Percentiles rank a stretch among this genome's conserved stretches.
phyloP scores from a whole-genome alignment of 2,797 vertebrate species.

The Syndactyla subalaris region DNA sequence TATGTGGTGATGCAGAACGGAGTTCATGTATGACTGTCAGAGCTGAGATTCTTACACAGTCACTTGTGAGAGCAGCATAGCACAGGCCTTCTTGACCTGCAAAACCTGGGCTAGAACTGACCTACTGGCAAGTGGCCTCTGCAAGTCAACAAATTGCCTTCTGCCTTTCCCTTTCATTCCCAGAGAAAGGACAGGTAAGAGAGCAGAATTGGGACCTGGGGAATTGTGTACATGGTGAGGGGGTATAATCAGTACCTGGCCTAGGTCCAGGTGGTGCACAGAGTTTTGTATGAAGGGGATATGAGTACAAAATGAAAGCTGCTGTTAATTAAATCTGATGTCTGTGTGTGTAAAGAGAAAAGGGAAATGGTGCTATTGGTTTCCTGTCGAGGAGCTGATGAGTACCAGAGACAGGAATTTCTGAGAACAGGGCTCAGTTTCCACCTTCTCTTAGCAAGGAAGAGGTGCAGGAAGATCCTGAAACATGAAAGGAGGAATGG shows the following conservation, averaged over 20 bases:
- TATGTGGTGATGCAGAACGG: not conserved
- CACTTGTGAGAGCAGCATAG: not conserved
- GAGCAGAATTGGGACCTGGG: not conserved
- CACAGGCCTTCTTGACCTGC: fast-evolving
- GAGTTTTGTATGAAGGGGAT: not conserved
- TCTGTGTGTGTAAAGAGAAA: not conserved
- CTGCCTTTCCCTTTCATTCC: not conserved
- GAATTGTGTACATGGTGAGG: not conserved
- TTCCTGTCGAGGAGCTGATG: not conserved
- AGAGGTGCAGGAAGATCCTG: not conserved
- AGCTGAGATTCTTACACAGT: not conserved
- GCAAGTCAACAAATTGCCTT: not conserved
- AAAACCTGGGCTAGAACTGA: not conserved
- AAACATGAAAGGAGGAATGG: not conserved
- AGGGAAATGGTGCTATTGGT: not conserved
- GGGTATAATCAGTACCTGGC: not conserved
- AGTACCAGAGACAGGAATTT: not conserved
- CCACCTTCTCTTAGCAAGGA: not conserved
- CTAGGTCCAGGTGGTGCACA: not conserved
- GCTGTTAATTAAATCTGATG: not conserved
- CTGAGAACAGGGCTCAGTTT: not conserved
- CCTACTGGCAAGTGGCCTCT: not conserved
- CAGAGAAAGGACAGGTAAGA: not conserved
- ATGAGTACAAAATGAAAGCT: not conserved
- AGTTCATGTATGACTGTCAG: not conserved